phyloP scores from a whole-genome alignment of 2,113 vertebrate species.

The Mus spicilegus region DNA sequence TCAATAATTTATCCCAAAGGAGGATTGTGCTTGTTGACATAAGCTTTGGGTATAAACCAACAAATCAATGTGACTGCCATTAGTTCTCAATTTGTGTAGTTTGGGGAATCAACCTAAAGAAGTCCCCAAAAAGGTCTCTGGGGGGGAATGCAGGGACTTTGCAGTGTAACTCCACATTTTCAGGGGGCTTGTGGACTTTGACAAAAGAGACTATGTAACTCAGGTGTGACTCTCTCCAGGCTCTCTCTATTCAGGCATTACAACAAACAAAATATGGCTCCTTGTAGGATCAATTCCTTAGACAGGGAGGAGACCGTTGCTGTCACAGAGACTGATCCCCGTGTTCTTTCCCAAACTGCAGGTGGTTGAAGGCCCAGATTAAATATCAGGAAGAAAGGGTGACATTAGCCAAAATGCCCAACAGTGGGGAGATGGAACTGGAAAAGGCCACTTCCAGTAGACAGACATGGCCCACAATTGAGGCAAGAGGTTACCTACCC shows the following conservation, averaged over 20 bases:
- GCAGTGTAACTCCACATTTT: background rate
- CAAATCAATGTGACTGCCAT: conserved; percentile 31
- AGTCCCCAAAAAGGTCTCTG: background rate
- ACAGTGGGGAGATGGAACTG: no score
- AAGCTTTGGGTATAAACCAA: conserved; percentile 57
- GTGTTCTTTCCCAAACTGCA: background rate
- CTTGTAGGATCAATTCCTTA: background rate
- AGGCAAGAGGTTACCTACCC: no score
- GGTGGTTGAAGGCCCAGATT: background rate
- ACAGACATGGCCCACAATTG: no score
- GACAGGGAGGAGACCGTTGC: background rate
- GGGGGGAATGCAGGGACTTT: background rate
- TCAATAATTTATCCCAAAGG: conserved; percentile 83
- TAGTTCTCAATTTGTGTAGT: conserved; percentile 50
- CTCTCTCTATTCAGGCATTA: background rate
- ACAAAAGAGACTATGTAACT: background rate
- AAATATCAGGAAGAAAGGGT: background rate
- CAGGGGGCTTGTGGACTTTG: background rate
- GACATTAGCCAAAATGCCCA: no score
- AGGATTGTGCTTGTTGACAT: conserved; percentile 48
- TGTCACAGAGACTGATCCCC: background rate
- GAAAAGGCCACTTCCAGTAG: no score
- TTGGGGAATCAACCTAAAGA: conserved; percentile 37
- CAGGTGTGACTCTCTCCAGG: background rate
- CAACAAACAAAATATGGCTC: background rate